phyloP scores from a whole-genome alignment of 1,140 invertebrate genomes.

The Coenobita brevimanus region DNA sequence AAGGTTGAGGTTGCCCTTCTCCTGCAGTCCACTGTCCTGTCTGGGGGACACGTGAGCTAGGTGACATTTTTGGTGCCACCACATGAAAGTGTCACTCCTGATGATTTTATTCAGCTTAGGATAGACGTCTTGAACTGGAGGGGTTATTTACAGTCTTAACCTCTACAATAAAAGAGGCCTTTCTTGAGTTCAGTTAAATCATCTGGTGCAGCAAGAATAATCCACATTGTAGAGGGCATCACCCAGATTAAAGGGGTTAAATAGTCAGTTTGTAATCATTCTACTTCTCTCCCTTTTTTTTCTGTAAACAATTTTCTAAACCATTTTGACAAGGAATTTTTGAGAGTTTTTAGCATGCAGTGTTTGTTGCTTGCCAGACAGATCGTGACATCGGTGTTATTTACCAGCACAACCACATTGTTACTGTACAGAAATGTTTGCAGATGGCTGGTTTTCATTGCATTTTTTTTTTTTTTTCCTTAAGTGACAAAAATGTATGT shows the following conservation, averaged over 20 bases:
- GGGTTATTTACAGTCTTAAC: too few species aligned
- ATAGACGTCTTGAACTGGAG: too few species aligned
- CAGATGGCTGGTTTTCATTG: not conserved
- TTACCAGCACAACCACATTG: not conserved
- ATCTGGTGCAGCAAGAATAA: too few species aligned
- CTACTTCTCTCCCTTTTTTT: not conserved
- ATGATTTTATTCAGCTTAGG: too few species aligned
- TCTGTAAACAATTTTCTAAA: not conserved
- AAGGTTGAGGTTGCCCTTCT: not conserved
- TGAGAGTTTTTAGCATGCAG: not conserved
- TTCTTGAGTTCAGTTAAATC: too few species aligned
- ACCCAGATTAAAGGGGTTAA: too few species aligned
- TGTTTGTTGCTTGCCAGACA: conserved; percentile 18
- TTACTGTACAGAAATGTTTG: not conserved
- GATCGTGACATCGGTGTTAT: not conserved
- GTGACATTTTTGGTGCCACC: not conserved
- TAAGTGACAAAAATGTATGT: too few species aligned
- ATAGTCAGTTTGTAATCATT: too few species aligned
- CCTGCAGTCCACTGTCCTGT: too few species aligned
- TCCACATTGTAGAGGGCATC: too few species aligned
- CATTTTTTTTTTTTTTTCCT: not conserved
- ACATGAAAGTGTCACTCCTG: not conserved
- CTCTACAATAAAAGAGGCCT: too few species aligned
- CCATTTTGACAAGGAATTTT: not conserved
- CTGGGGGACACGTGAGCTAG: too few species aligned